Conservation (phyloP, 2,113 vertebrate species). For the Hippocampus abdominalis region DNA sequence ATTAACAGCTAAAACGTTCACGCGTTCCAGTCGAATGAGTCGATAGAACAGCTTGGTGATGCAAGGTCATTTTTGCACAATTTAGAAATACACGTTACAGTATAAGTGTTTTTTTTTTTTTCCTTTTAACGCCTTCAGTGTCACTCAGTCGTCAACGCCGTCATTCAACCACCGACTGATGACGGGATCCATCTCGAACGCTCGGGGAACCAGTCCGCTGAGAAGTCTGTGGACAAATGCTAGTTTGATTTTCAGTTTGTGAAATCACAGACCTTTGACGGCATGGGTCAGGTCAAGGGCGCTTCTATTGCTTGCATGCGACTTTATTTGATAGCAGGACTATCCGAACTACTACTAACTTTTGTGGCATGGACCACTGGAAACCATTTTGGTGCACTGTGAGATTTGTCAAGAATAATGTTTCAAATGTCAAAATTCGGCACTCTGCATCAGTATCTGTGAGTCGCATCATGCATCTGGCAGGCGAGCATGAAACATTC, state of each 20-base stretch:
- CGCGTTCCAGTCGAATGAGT: background rate
- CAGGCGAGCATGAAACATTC: background rate
- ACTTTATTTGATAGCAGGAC: too few relatives aligned
- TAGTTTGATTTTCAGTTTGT: background rate
- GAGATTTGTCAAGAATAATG: too few relatives aligned
- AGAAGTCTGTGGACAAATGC: background rate
- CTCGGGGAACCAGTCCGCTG: background rate
- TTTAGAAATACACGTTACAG: background rate
- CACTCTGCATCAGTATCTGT: too few relatives aligned
- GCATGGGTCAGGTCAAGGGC: background rate
- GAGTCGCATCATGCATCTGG: background rate
- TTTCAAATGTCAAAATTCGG: too few relatives aligned
- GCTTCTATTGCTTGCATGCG: background rate
- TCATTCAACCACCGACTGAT: conserved; percentile 1
- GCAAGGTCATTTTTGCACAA: background rate
- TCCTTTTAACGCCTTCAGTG: background rate
- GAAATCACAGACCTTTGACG: background rate
- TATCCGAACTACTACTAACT: too few relatives aligned
- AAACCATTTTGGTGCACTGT: too few relatives aligned
- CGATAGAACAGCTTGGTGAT: background rate
- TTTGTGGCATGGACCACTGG: too few relatives aligned
- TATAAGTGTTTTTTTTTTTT: background rate
- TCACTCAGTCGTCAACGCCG: background rate
- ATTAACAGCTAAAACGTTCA: background rate
- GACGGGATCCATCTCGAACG: background rate